Base-by-base conservation (phyloP, 2,888 invertebrate species). In the Hirtodrosophila duncani region DNA sequence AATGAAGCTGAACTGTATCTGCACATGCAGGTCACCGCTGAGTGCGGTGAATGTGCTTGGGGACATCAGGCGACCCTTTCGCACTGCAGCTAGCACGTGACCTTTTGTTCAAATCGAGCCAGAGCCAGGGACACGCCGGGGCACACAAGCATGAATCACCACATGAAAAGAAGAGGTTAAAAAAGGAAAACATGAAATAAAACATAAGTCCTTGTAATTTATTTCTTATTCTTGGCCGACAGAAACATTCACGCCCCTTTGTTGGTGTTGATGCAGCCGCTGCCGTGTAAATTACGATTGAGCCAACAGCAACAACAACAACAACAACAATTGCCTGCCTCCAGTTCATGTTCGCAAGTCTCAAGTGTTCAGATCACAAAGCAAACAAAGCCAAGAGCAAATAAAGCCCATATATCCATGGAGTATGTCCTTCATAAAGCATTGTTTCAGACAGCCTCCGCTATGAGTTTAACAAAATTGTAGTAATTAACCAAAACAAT, bases 21-120 rank as follows among this genome's bases (percentile, higher is more conserved):
- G 90, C 66, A 94, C 90, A 83, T 91, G 91, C 52, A 94, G 90
- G 86, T 94, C 94, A 63, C 94, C 94, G 66, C 93, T 93, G 69
- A 94, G 88, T 18, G 94, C 94, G 52, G 92, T 91, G 83, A 94
- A 92, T 33, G 91, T 90, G 63, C 91, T 89, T n/a, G 94, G 93
- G 71, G 93, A 90, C 83, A 92, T 89, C 78, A 92, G 88, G 88
- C 91, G 85, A 77, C 85, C 86, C 72, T 83, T 85, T 72, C 84
- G 83, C 57, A 86, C 81, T 51, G 85, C n/a, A n/a, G n/a, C 85
- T 63, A 83, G 80, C 79, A 86, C 85, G 81, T 85, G 83, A 85
- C 86, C 86, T 86, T 83, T 83, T 81, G 74, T 75, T 41, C 34
- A 65, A 65, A 58, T 57, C 30, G 30, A 68, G 58, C 48, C 67